Percentiles rank a stretch among this genome's conserved stretches.
Evolutionary conservation across 2,888 invertebrate species (phyloP).

Genomic region (Mythimna vitellina): DNA sequence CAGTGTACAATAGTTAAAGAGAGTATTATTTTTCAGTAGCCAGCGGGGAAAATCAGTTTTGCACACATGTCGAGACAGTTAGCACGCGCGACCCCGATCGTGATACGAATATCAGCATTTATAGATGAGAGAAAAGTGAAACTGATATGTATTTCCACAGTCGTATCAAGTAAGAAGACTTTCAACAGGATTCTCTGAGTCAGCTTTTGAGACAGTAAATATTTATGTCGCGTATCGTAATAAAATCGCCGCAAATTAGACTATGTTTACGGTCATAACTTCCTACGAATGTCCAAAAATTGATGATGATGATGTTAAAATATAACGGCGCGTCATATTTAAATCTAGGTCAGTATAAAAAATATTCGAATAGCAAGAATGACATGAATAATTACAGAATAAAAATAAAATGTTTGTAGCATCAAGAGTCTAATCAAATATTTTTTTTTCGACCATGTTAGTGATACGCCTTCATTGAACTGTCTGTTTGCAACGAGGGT

Average conservation of each 20-base stretch:
- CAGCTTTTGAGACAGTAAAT: slow-evolving; percentile 64
- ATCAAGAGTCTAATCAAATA: neutral
- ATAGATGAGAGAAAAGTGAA: slow-evolving; percentile 88
- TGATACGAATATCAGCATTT: slow-evolving; percentile 85
- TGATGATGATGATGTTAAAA: slow-evolving; percentile 66
- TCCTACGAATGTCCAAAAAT: slow-evolving; percentile 77
- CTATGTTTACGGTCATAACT: slow-evolving; percentile 73
- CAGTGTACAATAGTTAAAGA: slow-evolving; percentile 24
- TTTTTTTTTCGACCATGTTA: slow-evolving; percentile 62
- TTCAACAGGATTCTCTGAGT: slow-evolving; percentile 86
- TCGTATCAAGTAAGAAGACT: slow-evolving; percentile 81
- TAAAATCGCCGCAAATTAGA: slow-evolving; percentile 72
- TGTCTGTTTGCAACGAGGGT: slow-evolving; percentile 72
- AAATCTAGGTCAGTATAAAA: slow-evolving; percentile 5
- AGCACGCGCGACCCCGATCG: slow-evolving; percentile 87
- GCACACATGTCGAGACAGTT: slow-evolving; percentile 75
- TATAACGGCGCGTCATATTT: slow-evolving; percentile 70
- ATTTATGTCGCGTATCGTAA: slow-evolving; percentile 62
- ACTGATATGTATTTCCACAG: slow-evolving; percentile 83
- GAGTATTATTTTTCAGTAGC: slow-evolving; percentile 62
- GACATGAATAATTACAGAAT: neutral
- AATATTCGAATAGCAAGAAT: neutral
- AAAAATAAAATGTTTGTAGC: no score
- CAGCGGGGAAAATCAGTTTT: slow-evolving; percentile 69
- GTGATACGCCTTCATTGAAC: slow-evolving; percentile 64